Evolutionary conservation across 2,113 vertebrate species (phyloP), one percentile per base, ranked within the genome.

Genomic region (Gymnarchus niloticus): DNA sequence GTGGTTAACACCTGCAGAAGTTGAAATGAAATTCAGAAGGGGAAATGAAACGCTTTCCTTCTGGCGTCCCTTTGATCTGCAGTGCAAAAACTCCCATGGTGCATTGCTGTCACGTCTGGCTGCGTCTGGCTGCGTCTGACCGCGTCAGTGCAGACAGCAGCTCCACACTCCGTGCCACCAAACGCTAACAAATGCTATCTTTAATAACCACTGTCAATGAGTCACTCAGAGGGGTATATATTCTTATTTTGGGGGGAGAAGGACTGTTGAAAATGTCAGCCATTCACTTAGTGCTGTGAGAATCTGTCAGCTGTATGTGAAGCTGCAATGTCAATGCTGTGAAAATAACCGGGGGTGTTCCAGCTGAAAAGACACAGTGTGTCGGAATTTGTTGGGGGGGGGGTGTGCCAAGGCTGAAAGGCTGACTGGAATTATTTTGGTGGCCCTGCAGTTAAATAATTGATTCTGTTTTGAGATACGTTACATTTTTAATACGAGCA

Each of bases 401-500:
- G 33, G n/a, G 51, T 61, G 14, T 78, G 0, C 44, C 37, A 37
- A 65, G 59, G 59, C 59, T 65, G 41, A 73, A 59, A 52, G 51
- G 37, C 78, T 65, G 77, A 5, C 33, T 82, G 56, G 78, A 46
- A n/a, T 59, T 57, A 73, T 6, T 25, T 28, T 10, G 28, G 65
- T 46, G 48, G 2, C n/a, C 41, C 73, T 17, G 44, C 54, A 41
- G n/a, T 19, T 86, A 54, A 82, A 86, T 86, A 59, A 86, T 86
- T 81, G 17, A 83, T 86, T 49, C 49, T 52, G 80, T 69, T 86
- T 86, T 54, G 10, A 73, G 80, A 86, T 69, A 83, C 54, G 59
- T 86, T 86, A 81, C 85, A 81, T 86, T 86, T 86, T 81, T 86
- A 49, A 86, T 86, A 86, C 48, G 49, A 2, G 1, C 77, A 14